A percentile compares a stretch with the other conserved stretches of the same genome.
Conservation (phyloP, 2,113 vertebrate species). For the Rhizomys pruinosus region DNA sequence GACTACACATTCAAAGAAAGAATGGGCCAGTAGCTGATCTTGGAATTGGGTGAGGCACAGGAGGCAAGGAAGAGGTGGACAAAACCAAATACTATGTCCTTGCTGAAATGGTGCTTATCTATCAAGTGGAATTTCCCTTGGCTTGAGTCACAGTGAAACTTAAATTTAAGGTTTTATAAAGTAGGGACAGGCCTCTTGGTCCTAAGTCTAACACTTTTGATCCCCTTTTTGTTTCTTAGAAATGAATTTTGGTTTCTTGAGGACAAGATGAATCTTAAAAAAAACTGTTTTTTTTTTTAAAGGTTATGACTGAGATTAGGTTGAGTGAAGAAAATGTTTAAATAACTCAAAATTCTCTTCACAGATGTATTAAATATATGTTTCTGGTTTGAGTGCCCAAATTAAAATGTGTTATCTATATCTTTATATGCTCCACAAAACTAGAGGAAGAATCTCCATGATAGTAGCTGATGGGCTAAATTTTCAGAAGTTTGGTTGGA, state of each 20-base stretch:
- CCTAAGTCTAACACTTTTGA: slow-evolving; percentile 50
- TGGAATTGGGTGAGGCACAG: background rate
- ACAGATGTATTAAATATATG: background rate
- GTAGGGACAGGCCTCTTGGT: background rate
- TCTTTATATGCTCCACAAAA: background rate
- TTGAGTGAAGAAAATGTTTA: background rate
- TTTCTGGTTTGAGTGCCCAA: background rate
- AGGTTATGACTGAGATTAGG: background rate
- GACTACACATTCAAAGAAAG: background rate
- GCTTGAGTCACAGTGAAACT: slow-evolving; percentile 64
- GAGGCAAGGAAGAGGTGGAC: background rate
- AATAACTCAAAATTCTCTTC: slow-evolving; percentile 15
- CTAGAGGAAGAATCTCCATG: background rate
- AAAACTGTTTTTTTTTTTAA: background rate
- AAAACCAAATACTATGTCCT: background rate
- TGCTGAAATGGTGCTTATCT: background rate
- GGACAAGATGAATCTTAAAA: background rate
- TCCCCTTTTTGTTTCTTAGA: slow-evolving; percentile 60
- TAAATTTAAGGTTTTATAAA: slow-evolving; percentile 41
- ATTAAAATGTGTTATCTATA: background rate
- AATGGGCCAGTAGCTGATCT: background rate
- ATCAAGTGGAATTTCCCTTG: slow-evolving; percentile 11
- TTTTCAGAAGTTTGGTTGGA: background rate
- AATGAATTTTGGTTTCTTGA: slow-evolving; percentile 56
- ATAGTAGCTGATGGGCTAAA: background rate